phyloP scores from a whole-genome alignment of 2,113 vertebrate genomes.

The Pantherophis guttatus region DNA sequence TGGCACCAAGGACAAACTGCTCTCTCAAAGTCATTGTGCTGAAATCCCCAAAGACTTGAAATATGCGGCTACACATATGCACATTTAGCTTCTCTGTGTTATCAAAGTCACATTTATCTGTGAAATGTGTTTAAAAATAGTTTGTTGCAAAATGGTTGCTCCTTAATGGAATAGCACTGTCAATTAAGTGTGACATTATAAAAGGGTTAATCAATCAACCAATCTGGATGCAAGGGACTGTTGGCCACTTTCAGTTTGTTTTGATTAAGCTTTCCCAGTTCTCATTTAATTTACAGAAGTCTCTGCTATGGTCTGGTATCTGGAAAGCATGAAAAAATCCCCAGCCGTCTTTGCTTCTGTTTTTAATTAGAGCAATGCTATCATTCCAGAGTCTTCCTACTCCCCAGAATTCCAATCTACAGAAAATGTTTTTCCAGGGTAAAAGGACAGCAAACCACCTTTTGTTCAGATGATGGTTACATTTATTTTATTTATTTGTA shows the following conservation, averaged over 20 bases:
- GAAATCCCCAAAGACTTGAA: background rate
- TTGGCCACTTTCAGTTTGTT: background rate
- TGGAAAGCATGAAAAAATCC: background rate
- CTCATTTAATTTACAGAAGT: background rate
- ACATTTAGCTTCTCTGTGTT: background rate
- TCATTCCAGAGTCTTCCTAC: background rate
- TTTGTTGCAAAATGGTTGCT: background rate
- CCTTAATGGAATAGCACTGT: background rate
- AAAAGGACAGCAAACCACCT: background rate
- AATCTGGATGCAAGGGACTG: background rate
- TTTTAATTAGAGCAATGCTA: conserved; percentile 8
- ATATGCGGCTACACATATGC: background rate
- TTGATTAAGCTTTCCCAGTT: background rate
- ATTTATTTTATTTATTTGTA: background rate
- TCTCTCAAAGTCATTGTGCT: background rate
- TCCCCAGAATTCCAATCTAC: background rate
- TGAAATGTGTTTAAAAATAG: background rate
- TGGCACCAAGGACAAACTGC: background rate
- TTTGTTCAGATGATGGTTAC: background rate
- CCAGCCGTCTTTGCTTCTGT: background rate
- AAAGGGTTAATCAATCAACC: background rate
- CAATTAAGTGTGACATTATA: background rate
- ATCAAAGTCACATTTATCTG: background rate
- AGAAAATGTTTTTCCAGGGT: background rate
- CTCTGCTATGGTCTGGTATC: background rate